These are phyloP conservation scores for Agrenia bidenticulata DNA, from an alignment of 2,888 invertebrate genomes.

Conservation along the genomic window DNA sequence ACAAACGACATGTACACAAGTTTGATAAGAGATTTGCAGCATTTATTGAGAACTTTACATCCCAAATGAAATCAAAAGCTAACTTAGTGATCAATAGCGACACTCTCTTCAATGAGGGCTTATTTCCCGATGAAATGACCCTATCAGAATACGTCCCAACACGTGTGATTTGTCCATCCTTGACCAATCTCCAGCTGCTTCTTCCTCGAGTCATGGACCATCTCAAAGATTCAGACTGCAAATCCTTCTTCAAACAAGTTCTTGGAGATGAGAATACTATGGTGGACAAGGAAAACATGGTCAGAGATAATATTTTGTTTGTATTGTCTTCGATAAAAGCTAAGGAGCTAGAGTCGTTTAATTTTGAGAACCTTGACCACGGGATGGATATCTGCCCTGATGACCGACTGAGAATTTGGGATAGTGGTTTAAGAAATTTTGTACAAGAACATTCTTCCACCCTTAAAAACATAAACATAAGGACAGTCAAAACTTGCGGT, in stretches of 20 bases:
- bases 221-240: not conserved
- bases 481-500: not conserved
- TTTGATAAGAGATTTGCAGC: slow-evolving; percentile 1
- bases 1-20: slow-evolving; percentile 10
- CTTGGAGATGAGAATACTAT: not conserved
- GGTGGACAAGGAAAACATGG: not conserved
- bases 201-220: not conserved
- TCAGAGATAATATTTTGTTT: slow-evolving; percentile 19
- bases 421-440: slow-evolving; percentile 10
- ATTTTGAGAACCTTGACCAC: slow-evolving; percentile 1
- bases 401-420: slow-evolving; percentile 15
- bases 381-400: not conserved
- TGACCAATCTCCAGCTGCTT: not conserved
- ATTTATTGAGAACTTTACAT: slow-evolving; percentile 20
- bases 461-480: slow-evolving; percentile 13
- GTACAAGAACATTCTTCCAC: slow-evolving; percentile 15
- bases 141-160: slow-evolving; percentile 21
- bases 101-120: slow-evolving; percentile 18
- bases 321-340: slow-evolving; percentile 17
- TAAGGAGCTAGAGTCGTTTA: not conserved
- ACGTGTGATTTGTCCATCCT: not conserved
- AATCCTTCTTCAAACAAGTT: not conserved
- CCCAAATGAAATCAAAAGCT: slow-evolving; percentile 7
- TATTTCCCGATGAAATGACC: slow-evolving; percentile 11
- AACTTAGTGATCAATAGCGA: slow-evolving; percentile 12